Base-by-base conservation (phyloP, 1,140 invertebrate species). In the Hylaeus anthracinus region DNA sequence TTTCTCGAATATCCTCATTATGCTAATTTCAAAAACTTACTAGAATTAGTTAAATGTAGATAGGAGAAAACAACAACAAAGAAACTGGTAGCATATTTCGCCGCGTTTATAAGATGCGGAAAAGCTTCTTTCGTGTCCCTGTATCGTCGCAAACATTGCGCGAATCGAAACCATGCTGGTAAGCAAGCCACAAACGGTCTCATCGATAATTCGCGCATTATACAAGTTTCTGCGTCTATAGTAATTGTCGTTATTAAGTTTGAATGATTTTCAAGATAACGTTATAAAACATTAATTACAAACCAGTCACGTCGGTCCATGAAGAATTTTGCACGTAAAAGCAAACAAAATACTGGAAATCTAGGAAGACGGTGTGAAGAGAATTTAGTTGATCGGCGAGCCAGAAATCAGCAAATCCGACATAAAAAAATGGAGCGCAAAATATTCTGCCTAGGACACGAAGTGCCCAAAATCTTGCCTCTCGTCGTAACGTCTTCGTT, bases 351-450 rank as follows among this genome's bases (percentile, higher is more conserved):
- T 96, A 98, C 86, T 98, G 96, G 84, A 97, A 95, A 89, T 98
- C 98, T 41, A 97, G 91, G 53, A 99, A 94, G 15, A 96, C 96
- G 14, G 95, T 95, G 2, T 95, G 95, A 56, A 98, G 91, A 85
- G 97, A 98, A 89, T 97, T 98, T 48, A 99, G 94, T 91, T 98
- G 98, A 94, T 98, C 98, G 73, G 97, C 98, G 75, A 98, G 95
- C 98, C 98, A 98, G 94, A 98, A 98, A 93, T 98, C 97, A 72
- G 98, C 97, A 91, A 98, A 98, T 14, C 95, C 95, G 15, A 98
- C 98, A 88, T 96, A 95, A 83, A 97, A 96, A 90, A 98, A 97
- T 10, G 98, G 98, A 1, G 98, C 97, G 5, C 95, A 94, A 75
- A 98, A 89, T 79, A 97, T 96, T 37, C 96, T 94, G 66, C 95